Base-by-base conservation (phyloP, 1,140 invertebrate genomes). In the Rhopalosiphum padi region DNA sequence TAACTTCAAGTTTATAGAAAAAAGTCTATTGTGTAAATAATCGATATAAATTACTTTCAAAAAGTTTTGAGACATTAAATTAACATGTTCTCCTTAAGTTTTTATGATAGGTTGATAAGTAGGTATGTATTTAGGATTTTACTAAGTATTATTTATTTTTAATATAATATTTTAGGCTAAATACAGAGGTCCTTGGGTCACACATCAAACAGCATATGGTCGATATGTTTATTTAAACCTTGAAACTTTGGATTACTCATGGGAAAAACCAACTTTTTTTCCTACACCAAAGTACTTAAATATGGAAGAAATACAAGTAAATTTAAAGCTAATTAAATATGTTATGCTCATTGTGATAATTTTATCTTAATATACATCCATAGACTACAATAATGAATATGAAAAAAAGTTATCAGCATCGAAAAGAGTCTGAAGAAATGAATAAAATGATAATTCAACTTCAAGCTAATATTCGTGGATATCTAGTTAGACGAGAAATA, bases 381-480 rank as follows among this genome's bases (percentile, higher is more conserved):
- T 86, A 93, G 91, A 93, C 82, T 43, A 86, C 82, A 53, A 93
- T 93, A 85, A 93, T 93, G 91, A 93, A 93, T 85, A 93, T 93
- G 82, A 93, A 93, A 93, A 93, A 55, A 93, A 93, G 37, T 51
- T 93, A 93, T 43, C 48, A 93, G n/a, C 82, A 93, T 85, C n/a
- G 60, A 77, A 93, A 94, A 94, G 83, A 93, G 5, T 82, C 51
- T 43, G 37, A 82, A 55, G 68, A 94, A 30, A 43, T 94, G 15
- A 48, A 90, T 46, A 82, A 90, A 60, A 68, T 94, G 21, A 87
- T 97, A 35, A 95, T 95, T 43, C 96, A 94, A 94, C 95, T 97
- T 41, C 97, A 98, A 95, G 96, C 97, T 35, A 94, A 95, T 51
- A 95, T 96, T 93, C 95, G 96, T 94, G 97, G 97, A 82, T 97